Base-by-base conservation (phyloP, 2,797 vertebrate genomes). In the Clarias platycephalus region DNA sequence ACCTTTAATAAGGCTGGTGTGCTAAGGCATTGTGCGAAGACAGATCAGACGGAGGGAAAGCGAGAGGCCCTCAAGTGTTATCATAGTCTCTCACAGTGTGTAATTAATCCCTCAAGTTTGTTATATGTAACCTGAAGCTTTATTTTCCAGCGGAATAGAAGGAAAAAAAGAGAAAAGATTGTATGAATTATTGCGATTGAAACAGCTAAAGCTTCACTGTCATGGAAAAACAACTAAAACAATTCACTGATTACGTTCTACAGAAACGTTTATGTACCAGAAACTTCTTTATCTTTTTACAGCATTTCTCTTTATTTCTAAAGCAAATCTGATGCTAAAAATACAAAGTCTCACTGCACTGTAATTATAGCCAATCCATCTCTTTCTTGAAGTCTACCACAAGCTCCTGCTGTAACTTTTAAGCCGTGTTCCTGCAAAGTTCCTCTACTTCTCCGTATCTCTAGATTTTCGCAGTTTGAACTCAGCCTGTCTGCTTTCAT, bases 401-500 rank as follows among this genome's bases (percentile, higher is more conserved):
- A 8, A 7, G 1, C 16, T 78, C 34, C 34, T 78, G 57, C 57
- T 40, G 22, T 28, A 53, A 55, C 5, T 18, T 49, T 80, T 10
- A 66, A 53, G 40, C n/a, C 40, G 8, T 13, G 40, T 7, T 80
- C 28, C 10, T 26, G 31, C 58, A 53, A n/a, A 16, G 58, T 40
- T 78, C 58, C 34, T 63, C 15, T 63, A 26, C 9, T 77, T 78
- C 22, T 37, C n/a, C 5, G 24, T 40, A n/a, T 12, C 78, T 49
- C n/a, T 0, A 26, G 58, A 49, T 7, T 20, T 57, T 24, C 8
- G 5, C 57, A n/a, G 40, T 13, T 80, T 12, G 16, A 80, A 13
- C n/a, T 44, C 4, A 55, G 40, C 78, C 78, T 67, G 78, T 67
- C 78, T 6, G 16, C 40, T 80, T 80, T 67, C 62, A 80, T 80